phyloP scores from a whole-genome alignment of 1,140 invertebrate genomes.

The Solen grandis region DNA sequence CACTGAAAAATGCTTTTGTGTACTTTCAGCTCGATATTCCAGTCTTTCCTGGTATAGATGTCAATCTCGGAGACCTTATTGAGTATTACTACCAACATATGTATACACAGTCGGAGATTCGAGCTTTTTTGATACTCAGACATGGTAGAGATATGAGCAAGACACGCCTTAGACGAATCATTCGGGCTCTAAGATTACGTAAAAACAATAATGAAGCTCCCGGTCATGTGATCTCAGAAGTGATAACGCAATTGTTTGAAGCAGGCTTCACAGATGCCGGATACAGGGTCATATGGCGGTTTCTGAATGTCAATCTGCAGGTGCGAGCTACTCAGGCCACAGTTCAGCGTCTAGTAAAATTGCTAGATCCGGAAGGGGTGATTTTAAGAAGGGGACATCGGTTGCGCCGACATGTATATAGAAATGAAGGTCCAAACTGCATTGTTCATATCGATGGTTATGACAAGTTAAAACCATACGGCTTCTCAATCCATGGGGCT shows the following conservation, averaged over 20 bases:
- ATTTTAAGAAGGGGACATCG: conserved; percentile 19
- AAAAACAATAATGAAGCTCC: neutral
- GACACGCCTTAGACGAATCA: neutral
- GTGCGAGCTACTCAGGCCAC: neutral
- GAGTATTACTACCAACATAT: conserved; percentile 5
- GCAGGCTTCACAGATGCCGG: neutral
- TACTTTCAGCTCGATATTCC: too few species aligned
- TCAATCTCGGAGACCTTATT: too few species aligned
- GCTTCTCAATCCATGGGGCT: conserved; percentile 36
- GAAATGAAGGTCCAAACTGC: neutral
- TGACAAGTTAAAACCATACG: conserved; percentile 46
- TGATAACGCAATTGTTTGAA: neutral
- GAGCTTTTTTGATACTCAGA: conserved; percentile 5
- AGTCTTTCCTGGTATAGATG: too few species aligned
- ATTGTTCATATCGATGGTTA: conserved; percentile 39
- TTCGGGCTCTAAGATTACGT: neutral
- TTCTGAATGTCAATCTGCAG: neutral
- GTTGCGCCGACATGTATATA: conserved; percentile 7
- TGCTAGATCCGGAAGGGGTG: conserved; percentile 11
- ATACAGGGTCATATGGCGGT: conserved; percentile 13
- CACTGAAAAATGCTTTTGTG: too few species aligned
- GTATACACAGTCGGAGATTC: neutral
- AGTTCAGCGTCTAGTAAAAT: neutral
- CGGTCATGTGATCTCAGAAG: neutral
- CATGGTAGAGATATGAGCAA: conserved; percentile 1